Percentiles rank a stretch among this genome's conserved stretches.
These are phyloP conservation scores for Lytechinus variegatus DNA, from an alignment of 35 echinoderm and acorn worm genomes.

Conservation along the genomic window DNA sequence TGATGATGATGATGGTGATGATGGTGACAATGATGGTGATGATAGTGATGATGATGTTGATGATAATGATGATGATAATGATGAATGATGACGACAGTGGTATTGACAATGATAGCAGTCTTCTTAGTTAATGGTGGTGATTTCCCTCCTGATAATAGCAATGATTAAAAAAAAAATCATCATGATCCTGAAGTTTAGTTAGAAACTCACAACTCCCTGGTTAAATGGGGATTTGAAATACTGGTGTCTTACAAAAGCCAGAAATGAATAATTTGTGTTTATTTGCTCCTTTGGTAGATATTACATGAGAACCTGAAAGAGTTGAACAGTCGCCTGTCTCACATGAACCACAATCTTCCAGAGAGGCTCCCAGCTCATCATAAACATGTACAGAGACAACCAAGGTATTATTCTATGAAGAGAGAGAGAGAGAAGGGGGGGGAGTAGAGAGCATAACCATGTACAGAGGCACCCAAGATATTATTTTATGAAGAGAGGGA, in stretches of 20 bases:
- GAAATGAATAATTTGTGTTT: not conserved
- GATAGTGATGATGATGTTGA: too few relatives aligned
- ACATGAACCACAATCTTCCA: constrained; percentile 17
- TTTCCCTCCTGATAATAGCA: too few relatives aligned
- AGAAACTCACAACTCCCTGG: too few relatives aligned
- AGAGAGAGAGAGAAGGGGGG: not conserved
- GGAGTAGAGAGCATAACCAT: not conserved
- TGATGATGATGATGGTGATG: too few relatives aligned
- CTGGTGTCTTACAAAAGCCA: too few relatives aligned
- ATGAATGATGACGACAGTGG: too few relatives aligned
- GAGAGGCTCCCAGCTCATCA: constrained; percentile 41
- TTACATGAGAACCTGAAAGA: constrained; percentile 14
- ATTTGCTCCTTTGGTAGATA: not conserved
- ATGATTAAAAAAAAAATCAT: too few relatives aligned
- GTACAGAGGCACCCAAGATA: not conserved
- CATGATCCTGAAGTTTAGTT: too few relatives aligned
- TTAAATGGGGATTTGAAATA: too few relatives aligned
- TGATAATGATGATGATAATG: too few relatives aligned
- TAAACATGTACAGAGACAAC: not conserved
- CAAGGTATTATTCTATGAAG: not conserved
- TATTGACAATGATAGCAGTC: not conserved
- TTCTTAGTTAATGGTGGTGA: not conserved
- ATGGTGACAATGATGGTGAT: too few relatives aligned
- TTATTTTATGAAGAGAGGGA: too few relatives aligned
- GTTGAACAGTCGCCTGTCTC: not conserved